These are phyloP conservation scores for Itoplectis maculator DNA, from an alignment of 2,888 invertebrate species.

Conservation along the genomic window DNA sequence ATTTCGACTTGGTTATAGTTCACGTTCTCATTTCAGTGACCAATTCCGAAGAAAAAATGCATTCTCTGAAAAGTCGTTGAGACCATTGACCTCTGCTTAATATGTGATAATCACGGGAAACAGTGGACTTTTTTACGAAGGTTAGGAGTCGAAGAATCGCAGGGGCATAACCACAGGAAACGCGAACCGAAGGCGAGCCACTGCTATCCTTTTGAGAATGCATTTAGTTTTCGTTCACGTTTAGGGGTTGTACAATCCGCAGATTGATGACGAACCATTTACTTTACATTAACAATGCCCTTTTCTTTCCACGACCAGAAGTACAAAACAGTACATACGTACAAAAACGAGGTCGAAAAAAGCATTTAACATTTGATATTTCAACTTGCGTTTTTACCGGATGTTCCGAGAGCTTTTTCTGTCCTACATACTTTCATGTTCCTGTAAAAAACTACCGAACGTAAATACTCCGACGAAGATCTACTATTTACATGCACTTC, in stretches of 20 bases:
- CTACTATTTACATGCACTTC: not conserved
- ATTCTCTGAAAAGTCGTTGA: too few species aligned
- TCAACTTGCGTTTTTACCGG: not conserved
- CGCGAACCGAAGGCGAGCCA: too few species aligned
- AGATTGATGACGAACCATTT: not conserved
- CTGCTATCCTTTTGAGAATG: too few species aligned
- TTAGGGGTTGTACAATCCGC: not conserved
- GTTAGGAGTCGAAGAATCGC: too few species aligned
- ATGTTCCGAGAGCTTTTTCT: not conserved
- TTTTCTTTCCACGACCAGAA: not conserved
- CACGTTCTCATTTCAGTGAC: not conserved
- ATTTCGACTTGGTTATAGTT: not conserved
- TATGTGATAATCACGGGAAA: too few species aligned
- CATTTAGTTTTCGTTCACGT: not conserved
- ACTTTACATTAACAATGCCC: conserved; percentile 1
- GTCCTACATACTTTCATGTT: not conserved
- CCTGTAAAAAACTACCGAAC: not conserved
- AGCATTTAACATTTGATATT: not conserved
- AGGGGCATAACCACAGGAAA: too few species aligned
- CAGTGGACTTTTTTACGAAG: too few species aligned
- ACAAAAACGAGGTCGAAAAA: not conserved
- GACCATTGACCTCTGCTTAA: too few species aligned
- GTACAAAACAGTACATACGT: too few species aligned
- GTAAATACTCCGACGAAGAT: not conserved
- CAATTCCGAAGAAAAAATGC: too few species aligned